These are phyloP conservation scores for Pelecanoides urinatrix DNA, from an alignment of 2,113 vertebrate species.

Conservation along the genomic window DNA sequence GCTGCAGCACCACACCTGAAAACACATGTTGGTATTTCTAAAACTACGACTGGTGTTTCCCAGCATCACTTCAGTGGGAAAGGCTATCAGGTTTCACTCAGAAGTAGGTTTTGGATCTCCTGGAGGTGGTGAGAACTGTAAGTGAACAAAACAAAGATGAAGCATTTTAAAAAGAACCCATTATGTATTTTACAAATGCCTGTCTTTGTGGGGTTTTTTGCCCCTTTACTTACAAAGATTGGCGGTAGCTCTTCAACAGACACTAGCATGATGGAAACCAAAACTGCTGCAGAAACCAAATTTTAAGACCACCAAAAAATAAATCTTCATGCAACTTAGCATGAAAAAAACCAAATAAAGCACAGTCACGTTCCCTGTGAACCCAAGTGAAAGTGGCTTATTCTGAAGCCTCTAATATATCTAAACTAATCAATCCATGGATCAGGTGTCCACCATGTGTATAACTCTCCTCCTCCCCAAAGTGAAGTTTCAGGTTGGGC, in stretches of 20 bases:
- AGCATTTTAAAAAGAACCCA: background rate
- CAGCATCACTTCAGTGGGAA: background rate
- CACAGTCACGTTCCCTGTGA: background rate
- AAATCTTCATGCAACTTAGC: background rate
- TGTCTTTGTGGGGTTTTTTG: background rate
- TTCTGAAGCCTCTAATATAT: background rate
- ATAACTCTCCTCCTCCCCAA: background rate
- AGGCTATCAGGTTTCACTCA: background rate
- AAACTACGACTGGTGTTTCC: background rate
- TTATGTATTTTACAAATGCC: background rate
- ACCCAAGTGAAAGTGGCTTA: background rate
- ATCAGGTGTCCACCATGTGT: background rate
- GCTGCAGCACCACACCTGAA: background rate
- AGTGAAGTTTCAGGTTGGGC: background rate
- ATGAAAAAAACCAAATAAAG: background rate
- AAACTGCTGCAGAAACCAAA: background rate
- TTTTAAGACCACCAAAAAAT: background rate
- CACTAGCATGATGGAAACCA: background rate
- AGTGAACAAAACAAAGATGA: background rate
- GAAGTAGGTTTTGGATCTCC: background rate
- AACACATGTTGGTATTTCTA: background rate
- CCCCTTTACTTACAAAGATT: background rate
- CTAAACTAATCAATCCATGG: background rate
- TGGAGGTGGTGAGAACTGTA: background rate
- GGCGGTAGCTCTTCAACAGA: rapidly evolving